These are phyloP conservation scores for Colius striatus DNA, from an alignment of 2,113 vertebrate genomes.

Conservation along the genomic window DNA sequence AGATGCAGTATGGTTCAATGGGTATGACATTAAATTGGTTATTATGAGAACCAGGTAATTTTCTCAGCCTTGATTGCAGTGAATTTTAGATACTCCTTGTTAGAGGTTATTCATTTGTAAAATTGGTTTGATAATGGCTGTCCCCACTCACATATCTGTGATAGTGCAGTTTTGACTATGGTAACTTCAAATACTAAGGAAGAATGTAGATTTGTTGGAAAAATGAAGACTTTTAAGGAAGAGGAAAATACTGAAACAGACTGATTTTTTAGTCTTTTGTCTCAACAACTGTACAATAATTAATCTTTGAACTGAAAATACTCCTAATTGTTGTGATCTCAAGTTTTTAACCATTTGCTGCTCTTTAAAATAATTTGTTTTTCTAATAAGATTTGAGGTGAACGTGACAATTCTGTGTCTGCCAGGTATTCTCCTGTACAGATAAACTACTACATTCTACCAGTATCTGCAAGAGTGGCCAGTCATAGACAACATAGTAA, in stretches of 20 bases:
- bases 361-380: not conserved
- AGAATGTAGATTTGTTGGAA: not conserved
- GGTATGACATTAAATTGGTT: not conserved
- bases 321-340: not conserved
- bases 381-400: not conserved
- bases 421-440: not conserved
- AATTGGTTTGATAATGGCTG: not conserved
- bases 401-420: not conserved
- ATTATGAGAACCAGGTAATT: slow-evolving; percentile 12
- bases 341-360: not conserved
- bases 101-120: not conserved
- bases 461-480: not conserved
- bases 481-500: not conserved
- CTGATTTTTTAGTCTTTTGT: not conserved
- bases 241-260: not conserved
- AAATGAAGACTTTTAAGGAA: not conserved
- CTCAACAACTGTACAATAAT: not conserved
- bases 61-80: slow-evolving; percentile 9
- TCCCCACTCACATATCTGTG: not conserved
- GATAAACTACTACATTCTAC: not conserved
- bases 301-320: not conserved
- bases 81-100: not conserved
- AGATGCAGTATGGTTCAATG: not conserved
- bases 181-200: not conserved
- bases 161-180: not conserved